Evolutionary conservation across 2,797 vertebrate species (phyloP), one percentile per base, ranked within the genome.

Genomic region (Lemur catta): DNA sequence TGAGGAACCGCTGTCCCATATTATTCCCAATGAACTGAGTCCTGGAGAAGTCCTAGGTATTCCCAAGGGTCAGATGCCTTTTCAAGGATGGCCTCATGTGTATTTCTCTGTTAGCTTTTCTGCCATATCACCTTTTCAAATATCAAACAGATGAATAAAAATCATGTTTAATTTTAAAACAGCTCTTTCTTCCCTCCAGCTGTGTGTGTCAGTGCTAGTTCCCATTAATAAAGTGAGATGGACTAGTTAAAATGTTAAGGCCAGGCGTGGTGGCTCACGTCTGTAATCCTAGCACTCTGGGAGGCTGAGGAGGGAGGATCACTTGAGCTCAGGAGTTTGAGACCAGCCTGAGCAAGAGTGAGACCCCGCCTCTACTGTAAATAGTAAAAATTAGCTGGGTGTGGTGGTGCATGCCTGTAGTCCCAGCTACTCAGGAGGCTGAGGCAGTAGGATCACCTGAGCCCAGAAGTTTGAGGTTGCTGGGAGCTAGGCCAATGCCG

Each of bases 61-160:
- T 72, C 24, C 48, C 46, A 52, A 35, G 41, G 10, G 2, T 59
- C 71, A 4, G 26, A 9, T 28, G n/a, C 14, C 24, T 67, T 41
- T 84, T 81, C 17, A 57, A 7, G 48, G n/a, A 46, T 30, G 38
- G 2, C 28, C 41, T 69, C 28, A 12, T 17, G 7, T 75, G 11
- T 80, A 55, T 67, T 91, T 96, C 52, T 50, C 52, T 50, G 20
- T 61, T 69, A 87, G 15, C 30, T 91, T 94, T 91, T 65, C 35
- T 89, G 6, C 41, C 26, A 20, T 81, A 52, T 35, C 14, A 28
- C 5, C 46, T 57, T 85, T 55, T 81, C 91, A 91, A 97, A 59
- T 92, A 65, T 69, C 79, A 78, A 87, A 71, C 26, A 81, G 33
- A 41, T 55, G 41, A 71, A 81, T 48, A 85, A 86, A 96, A 88